A percentile compares a stretch with the other conserved stretches of the same genome.
Conservation (phyloP, 2,113 vertebrate genomes). For the Leucopsar rothschildi region DNA sequence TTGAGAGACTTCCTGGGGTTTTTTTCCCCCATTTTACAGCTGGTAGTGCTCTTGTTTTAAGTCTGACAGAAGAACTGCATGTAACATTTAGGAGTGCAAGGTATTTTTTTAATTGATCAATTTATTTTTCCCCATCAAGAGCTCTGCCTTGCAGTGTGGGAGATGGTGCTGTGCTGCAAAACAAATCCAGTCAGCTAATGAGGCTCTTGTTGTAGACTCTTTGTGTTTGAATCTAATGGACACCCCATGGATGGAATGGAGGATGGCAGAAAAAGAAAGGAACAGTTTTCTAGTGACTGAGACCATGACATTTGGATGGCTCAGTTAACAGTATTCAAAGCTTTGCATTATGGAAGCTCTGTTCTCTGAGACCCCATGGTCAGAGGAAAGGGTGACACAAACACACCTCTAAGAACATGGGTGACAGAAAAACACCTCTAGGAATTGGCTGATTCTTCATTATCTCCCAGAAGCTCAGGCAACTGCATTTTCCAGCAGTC, state of each 20-base stretch:
- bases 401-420: fast-evolving
- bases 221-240: neutral
- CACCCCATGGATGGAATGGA: neutral
- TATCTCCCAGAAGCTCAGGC: neutral
- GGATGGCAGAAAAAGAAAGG: neutral
- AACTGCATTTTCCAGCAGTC: neutral
- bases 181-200: slow-evolving; percentile 16
- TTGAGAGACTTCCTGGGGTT: neutral
- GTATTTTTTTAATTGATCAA: neutral
- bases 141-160: neutral
- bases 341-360: fast-evolving
- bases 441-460: neutral
- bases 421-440: neutral
- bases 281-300: neutral
- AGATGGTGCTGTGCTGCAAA: neutral
- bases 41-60: neutral
- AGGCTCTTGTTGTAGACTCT: slow-evolving; percentile 14
- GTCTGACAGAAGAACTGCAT: neutral
- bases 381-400: neutral
- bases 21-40: neutral
- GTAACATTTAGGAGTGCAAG: neutral
- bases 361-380: neutral
- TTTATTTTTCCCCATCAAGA: neutral
- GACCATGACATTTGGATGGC: neutral
- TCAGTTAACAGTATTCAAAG: neutral